phyloP scores from a whole-genome alignment of 37 sponge, comb jelly and placozoan species.

The Hormiphora californensis region DNA sequence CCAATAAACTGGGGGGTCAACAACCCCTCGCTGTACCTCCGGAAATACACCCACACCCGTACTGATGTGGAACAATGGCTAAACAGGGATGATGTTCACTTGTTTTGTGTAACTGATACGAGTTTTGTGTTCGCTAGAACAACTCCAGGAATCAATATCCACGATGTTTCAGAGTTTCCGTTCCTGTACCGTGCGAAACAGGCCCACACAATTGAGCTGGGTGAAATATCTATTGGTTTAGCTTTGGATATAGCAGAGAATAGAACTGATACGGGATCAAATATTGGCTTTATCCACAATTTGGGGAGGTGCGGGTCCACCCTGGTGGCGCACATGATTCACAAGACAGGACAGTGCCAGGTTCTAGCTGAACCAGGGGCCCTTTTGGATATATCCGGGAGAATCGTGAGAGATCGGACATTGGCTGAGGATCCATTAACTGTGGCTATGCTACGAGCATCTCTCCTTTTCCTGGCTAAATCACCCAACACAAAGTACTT shows the following conservation, averaged over 20 bases:
- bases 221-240: too few relatives aligned
- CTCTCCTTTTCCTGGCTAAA: too few relatives aligned
- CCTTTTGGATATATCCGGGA: slow-evolving; percentile 9
- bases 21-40: too few relatives aligned
- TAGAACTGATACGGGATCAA: too few relatives aligned
- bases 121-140: not conserved
- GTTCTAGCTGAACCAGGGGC: slow-evolving; percentile 12
- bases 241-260: too few relatives aligned
- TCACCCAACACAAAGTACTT: too few relatives aligned
- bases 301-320: slow-evolving; percentile 44
- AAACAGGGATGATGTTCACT: not conserved
- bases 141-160: not conserved
- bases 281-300: not conserved
- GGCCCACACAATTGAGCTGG: not conserved
- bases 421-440: too few relatives aligned
- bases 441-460: too few relatives aligned
- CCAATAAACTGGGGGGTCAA: too few relatives aligned
- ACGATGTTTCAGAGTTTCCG: not conserved
- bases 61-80: too few relatives aligned
- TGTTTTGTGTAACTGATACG: not conserved
- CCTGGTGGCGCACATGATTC: not conserved
- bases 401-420: too few relatives aligned
- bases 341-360: slow-evolving; percentile 10
- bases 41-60: too few relatives aligned
- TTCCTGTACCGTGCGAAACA: slow-evolving; percentile 28